Conservation (phyloP, 2,888 invertebrate species). For the Orchesellides sinensis region DNA sequence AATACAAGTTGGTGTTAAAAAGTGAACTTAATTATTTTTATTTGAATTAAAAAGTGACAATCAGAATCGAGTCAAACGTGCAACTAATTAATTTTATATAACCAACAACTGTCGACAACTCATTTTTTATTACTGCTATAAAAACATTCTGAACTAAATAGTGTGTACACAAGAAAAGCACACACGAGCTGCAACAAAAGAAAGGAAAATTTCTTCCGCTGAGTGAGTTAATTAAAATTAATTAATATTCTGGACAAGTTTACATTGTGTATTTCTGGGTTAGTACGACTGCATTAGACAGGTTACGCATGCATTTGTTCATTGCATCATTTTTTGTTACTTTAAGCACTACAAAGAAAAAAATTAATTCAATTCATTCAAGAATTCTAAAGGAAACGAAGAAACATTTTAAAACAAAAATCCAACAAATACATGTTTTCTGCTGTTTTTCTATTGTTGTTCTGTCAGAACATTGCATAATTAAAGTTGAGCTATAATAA, state of each 20-base stretch:
- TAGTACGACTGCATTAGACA: slow-evolving; percentile 9
- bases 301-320: neutral
- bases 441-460: slow-evolving; percentile 9
- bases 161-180: too few species aligned
- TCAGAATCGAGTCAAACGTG: neutral
- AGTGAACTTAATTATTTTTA: neutral
- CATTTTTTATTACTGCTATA: too few species aligned
- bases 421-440: neutral
- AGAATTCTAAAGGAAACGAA: neutral
- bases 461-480: slow-evolving; percentile 32
- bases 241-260: slow-evolving; percentile 58
- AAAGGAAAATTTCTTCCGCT: too few species aligned
- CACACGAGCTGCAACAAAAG: too few species aligned
- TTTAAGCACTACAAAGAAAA: neutral
- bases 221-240: slow-evolving; percentile 51
- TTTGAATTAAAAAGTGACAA: neutral
- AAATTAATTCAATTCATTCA: slow-evolving; percentile 5
- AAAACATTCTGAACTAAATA: too few species aligned
- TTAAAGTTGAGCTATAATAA: neutral
- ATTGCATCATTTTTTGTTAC: slow-evolving; percentile 12
- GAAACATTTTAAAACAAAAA: slow-evolving; percentile 4
- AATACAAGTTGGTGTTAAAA: neutral
- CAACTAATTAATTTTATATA: neutral
- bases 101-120: neutral
- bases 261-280: slow-evolving; percentile 34